Evolutionary conservation across 2,888 invertebrate genomes (phyloP).

Genomic region (Ennomos erosarius): DNA sequence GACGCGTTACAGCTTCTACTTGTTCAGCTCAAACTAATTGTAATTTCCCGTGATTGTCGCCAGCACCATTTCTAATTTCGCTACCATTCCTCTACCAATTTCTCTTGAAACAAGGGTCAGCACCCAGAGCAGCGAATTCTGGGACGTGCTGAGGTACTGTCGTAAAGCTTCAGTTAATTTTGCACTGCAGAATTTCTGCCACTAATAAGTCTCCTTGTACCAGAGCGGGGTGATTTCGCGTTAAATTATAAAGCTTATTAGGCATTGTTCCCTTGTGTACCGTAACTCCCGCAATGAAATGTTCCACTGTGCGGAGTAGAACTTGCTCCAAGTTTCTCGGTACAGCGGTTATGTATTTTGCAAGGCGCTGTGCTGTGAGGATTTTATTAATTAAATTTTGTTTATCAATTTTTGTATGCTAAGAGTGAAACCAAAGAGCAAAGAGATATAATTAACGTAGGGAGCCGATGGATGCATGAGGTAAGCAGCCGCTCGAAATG

Average conservation of each 20-base stretch:
- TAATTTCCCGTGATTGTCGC: conserved; percentile 18
- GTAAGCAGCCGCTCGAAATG: too few relatives aligned
- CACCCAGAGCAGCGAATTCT: conserved; percentile 21
- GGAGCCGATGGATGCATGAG: too few relatives aligned
- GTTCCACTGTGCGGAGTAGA: conserved; percentile 51
- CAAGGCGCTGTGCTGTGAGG: conserved; percentile 38
- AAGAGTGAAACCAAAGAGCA: too few relatives aligned
- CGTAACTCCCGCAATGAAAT: conserved; percentile 73
- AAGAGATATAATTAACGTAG: too few relatives aligned
- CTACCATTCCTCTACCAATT: conserved; percentile 12
- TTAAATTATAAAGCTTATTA: conserved; percentile 83
- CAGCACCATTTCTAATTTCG: conserved; percentile 25
- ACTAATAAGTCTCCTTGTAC: conserved; percentile 68
- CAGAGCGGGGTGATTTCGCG: conserved; percentile 60
- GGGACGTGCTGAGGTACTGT: conserved; percentile 35
- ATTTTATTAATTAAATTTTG: conserved; percentile 62
- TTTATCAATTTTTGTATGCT: conserved; percentile 43
- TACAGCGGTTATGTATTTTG: conserved; percentile 40
- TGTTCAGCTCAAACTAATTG: conserved; percentile 1
- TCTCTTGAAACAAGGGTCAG: conserved; percentile 23
- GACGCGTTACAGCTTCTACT: not conserved
- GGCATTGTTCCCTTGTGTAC: conserved; percentile 75
- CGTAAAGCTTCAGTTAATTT: conserved; percentile 58
- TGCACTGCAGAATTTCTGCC: conserved; percentile 51
- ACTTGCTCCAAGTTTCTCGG: conserved; percentile 49